A percentile compares a stretch with the other conserved stretches of the same genome.
phyloP scores from a whole-genome alignment of 2,888 invertebrate species.

The Dichetophora obliterata region DNA sequence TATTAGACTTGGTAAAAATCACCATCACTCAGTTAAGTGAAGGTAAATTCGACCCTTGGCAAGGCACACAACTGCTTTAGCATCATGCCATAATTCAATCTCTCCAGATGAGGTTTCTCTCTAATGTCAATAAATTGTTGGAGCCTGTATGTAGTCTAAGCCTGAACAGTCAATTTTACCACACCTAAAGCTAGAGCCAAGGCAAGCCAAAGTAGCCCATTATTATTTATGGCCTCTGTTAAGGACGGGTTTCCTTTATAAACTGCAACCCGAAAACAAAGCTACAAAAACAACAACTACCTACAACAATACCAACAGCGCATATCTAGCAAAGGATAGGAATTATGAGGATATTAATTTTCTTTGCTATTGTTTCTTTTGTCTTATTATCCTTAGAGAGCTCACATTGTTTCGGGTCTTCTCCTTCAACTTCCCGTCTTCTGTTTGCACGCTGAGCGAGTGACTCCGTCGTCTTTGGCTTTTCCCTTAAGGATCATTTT shows the following conservation, averaged over 20 bases:
- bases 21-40: background rate
- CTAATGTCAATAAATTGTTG: conserved; percentile 23
- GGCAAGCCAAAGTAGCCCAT: conserved; percentile 6
- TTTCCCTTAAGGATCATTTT: conserved; percentile 41
- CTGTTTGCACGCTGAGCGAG: background rate
- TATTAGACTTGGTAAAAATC: background rate
- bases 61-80: background rate
- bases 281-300: conserved; percentile 9
- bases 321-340: background rate
- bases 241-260: conserved; percentile 40
- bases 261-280: conserved; percentile 21
- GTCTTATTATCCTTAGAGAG: conserved; percentile 12
- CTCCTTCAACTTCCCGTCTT: background rate
- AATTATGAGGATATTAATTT: conserved; percentile 20
- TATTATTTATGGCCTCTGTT: conserved; percentile 45
- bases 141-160: background rate
- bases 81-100: conserved; percentile 41
- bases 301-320: conserved; percentile 14
- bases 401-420: background rate
- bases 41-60: background rate
- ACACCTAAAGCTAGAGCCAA: background rate
- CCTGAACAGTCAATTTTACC: background rate
- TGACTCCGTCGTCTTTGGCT: background rate
- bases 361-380: conserved; percentile 19
- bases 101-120: conserved; percentile 38